These are phyloP conservation scores for Amphiura filiformis DNA, from an alignment of 35 echinoderm and acorn worm genomes.

Conservation along the genomic window DNA sequence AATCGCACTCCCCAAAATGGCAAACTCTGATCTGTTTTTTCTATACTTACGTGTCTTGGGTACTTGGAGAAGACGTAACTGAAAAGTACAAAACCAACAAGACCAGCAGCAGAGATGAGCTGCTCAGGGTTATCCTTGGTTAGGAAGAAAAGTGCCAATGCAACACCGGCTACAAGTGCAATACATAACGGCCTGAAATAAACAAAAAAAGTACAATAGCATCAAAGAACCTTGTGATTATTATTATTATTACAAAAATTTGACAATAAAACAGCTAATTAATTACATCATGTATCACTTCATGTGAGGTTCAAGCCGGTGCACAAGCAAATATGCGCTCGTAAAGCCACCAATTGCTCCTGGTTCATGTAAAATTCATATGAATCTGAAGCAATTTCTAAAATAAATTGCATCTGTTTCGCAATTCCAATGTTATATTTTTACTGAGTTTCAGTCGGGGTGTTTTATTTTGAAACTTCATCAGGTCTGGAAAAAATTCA, in stretches of 20 bases:
- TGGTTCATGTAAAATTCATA: no score
- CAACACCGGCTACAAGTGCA: slow-evolving; percentile 31
- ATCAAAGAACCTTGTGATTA: no score
- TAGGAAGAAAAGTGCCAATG: slow-evolving; percentile 52
- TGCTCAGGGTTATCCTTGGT: slow-evolving; percentile 74
- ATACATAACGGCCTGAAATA: slow-evolving; percentile 54
- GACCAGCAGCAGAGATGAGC: slow-evolving; percentile 74
- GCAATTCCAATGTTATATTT: no score
- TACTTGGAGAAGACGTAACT: slow-evolving; percentile 79
- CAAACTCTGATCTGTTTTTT: no score
- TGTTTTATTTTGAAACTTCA: no score
- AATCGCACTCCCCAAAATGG: no score
- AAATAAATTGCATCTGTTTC: no score
- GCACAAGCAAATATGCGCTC: not conserved
- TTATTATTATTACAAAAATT: not conserved
- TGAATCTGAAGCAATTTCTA: no score
- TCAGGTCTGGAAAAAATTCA: no score
- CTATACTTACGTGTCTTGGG: slow-evolving; percentile 75
- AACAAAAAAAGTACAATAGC: no score
- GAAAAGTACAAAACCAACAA: slow-evolving; percentile 71
- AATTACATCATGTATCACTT: not conserved
- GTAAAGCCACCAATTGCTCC: no score
- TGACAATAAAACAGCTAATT: not conserved
- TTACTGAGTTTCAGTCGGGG: no score
- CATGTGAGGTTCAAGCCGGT: not conserved